Conservation (phyloP, 2,113 vertebrate species). For the Austrofundulus limnaeus region DNA sequence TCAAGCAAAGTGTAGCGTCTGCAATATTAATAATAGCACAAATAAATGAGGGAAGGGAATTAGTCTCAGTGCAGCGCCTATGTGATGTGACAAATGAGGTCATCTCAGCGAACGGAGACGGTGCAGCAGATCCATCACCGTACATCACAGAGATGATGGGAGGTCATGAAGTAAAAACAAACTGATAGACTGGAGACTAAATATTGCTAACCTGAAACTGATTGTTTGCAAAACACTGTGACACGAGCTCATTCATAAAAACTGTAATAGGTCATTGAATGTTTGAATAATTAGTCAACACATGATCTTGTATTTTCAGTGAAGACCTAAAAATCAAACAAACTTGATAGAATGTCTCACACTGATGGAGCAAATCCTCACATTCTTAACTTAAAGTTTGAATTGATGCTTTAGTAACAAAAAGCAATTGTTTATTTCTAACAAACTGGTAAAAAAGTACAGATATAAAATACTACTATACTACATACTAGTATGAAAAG, state of each 20-base stretch:
- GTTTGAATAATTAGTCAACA: background rate
- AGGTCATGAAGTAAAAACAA: slow-evolving; percentile 21
- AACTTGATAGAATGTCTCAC: too few relatives aligned
- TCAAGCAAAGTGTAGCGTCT: slow-evolving; percentile 55
- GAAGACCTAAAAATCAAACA: background rate
- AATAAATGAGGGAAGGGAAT: slow-evolving; percentile 75
- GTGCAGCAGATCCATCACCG: slow-evolving; percentile 16
- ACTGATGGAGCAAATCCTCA: background rate
- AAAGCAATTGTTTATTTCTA: too few relatives aligned
- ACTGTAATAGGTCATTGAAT: background rate
- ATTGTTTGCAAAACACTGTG: slow-evolving; percentile 14
- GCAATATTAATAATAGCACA: slow-evolving; percentile 73
- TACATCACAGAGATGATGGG: slow-evolving; percentile 23
- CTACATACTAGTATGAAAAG: too few relatives aligned
- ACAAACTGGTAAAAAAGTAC: too few relatives aligned
- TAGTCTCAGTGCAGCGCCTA: slow-evolving; percentile 56
- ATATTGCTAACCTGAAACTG: slow-evolving; percentile 29
- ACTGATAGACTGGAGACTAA: slow-evolving; percentile 13
- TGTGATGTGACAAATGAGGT: slow-evolving; percentile 69
- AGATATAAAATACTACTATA: too few relatives aligned
- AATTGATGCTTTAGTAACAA: too few relatives aligned
- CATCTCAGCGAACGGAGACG: slow-evolving; percentile 47
- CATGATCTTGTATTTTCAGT: background rate
- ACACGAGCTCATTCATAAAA: slow-evolving; percentile 8
- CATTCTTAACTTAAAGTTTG: background rate